Evolutionary conservation across 2,797 vertebrate species (phyloP), one percentile per base, ranked within the genome.

Genomic region (Cygnus olor): DNA sequence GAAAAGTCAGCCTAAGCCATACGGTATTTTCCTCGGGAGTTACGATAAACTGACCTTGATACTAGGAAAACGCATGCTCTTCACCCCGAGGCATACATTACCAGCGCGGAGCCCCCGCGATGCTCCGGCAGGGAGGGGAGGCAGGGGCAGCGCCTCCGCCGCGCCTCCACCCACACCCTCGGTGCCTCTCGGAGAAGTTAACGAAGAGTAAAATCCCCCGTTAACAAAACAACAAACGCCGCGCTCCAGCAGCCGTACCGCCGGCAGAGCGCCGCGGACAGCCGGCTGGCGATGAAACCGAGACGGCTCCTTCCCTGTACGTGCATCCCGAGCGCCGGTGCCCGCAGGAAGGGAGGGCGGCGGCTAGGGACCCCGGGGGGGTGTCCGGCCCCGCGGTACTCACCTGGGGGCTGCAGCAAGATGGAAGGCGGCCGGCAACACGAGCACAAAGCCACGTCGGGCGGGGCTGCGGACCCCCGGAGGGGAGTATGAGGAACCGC

Each of bases 41-140:
- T 89, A 80, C 92, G 49, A 94, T 80, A 89, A 95, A 87, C 92
- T 96, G 96, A 97, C 97, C 96, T 96, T 96, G 95, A 95, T 95
- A 66, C 85, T 72, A 58, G 68, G 54, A 40, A 96, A 93, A 80
- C 11, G 79, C 92, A 64, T 36, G 77, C 83, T 66, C 90, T 57
- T 28, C 85, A 40, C 71, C 34, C 78, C 19, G 84, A 77, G 32
- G 56, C 81, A 60, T 13, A 47, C 65, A 85, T 63, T 16, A 66
- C 57, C 30, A 47, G 79, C 45, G 8, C 38, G 25, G 77, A 77
- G 63, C 13, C 80, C 80, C 32, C 24, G 64, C 79, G 88, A 80
- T 83, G 91, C 69, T 86, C 77, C 51, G 7, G 47, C 2, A 30
- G 69, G 24, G 49, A 84, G 58, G 32, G 22, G 47, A 85, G 60